These are phyloP conservation scores for Sardina pilchardus DNA, from an alignment of 2,113 vertebrate species.

Conservation along the genomic window DNA sequence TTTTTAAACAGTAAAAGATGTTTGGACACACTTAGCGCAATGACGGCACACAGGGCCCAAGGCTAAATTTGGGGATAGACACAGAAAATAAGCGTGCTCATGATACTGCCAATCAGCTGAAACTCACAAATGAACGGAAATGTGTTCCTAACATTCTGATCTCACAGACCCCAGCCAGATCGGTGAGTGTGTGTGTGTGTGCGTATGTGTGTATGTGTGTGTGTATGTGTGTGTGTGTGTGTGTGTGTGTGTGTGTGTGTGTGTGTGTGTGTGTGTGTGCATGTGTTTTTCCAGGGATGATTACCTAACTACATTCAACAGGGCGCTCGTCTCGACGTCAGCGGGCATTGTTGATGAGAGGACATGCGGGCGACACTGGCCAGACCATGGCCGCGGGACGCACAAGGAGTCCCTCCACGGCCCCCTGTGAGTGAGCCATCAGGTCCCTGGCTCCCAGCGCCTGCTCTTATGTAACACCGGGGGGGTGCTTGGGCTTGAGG, in stretches of 20 bases:
- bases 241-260: background rate
- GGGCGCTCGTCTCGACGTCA: background rate
- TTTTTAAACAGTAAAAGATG: no score
- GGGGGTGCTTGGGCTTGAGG: background rate
- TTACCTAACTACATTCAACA: background rate
- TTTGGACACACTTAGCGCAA: no score
- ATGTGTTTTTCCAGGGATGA: background rate
- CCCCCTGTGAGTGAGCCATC: background rate
- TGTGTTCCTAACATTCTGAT: background rate
- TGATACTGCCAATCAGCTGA: background rate
- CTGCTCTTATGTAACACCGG: constrained; percentile 36
- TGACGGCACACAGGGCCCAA: no score
- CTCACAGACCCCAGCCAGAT: background rate
- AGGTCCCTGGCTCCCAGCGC: background rate
- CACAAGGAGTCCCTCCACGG: background rate
- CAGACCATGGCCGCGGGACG: background rate
- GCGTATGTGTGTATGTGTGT: no score
- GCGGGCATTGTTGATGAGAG: background rate
- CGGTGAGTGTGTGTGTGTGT: no score
- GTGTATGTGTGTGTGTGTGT: background rate
- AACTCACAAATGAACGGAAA: background rate
- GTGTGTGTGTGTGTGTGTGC: background rate
- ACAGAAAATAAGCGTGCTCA: background rate
- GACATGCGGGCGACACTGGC: background rate
- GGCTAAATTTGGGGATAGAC: background rate